Base-by-base conservation (phyloP, 2,797 vertebrate species). In the Enoplosus armatus region DNA sequence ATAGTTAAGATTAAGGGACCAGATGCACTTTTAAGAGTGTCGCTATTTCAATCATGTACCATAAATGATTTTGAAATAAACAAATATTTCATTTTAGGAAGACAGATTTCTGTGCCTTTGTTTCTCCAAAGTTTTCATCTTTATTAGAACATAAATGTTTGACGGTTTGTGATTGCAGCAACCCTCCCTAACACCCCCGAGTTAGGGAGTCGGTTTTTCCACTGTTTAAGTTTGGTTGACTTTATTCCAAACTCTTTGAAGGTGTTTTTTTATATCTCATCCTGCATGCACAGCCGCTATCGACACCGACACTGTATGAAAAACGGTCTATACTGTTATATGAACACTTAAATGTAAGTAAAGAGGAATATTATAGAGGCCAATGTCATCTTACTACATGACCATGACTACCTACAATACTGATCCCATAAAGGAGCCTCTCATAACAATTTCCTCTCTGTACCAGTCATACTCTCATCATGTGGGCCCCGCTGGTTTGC, bases 391-490 rank as follows among this genome's bases (percentile, higher is more conserved):
- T 20, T 39, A 8, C 26, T 65, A 11, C 4, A 29, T 39, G 33
- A 58, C 41, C 0, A 12, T 41, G 47, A 50, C 8, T 33, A 43
- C 54, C 56, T 37, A n/a, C 10, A 55, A 58, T 2, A 11, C 48
- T 66, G 80, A 79, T 80, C 54, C 64, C 15, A 7, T 77, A 43
- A 63, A 20, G 15, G 70, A 53, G 35, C 31, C 45, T 48, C 39
- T 67, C 18, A 24, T 27, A 24, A 37, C 8, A 35, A 15, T 50
- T 63, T 58, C 33, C 24, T 47, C n/a, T 53, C n/a, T 74, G 29
- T 59, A 59, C 50, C 64, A 47, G 83, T 89, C 89, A 86, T 61
- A 72, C 73, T 71, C 72, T 61, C 43, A 64, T 89, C 88, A 89
- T 82, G 87, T 82, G 87, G 87, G 45, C 26, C 47, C 60, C 7